phyloP scores from a whole-genome alignment of 2,797 vertebrate species.

The Rhinoraja longicauda region DNA sequence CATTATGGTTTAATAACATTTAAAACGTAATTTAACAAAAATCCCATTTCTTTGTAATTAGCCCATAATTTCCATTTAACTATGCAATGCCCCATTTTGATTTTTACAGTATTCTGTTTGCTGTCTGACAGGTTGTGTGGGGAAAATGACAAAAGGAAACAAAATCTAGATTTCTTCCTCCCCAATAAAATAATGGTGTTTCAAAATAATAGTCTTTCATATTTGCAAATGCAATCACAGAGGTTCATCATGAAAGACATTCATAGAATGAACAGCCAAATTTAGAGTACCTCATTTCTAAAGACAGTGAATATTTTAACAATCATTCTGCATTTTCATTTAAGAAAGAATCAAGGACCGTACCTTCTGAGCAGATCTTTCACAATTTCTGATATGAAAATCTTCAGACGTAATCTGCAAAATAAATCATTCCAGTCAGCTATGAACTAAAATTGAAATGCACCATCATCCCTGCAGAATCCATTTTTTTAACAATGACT shows the following conservation, averaged over 20 bases:
- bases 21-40: not conserved
- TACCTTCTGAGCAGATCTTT: conserved; percentile 29
- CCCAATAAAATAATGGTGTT: not conserved
- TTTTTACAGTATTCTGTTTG: not conserved
- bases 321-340: not conserved
- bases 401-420: not conserved
- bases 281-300: not conserved
- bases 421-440: not conserved
- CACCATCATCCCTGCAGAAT: not conserved
- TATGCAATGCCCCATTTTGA: not conserved
- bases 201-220: not conserved
- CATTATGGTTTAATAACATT: not conserved
- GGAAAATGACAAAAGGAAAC: not conserved
- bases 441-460: not conserved
- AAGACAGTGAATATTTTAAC: not conserved
- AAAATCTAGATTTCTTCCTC: not conserved
- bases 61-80: not conserved
- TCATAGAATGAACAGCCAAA: not conserved
- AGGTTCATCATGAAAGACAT: not conserved
- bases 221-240: conserved; percentile 27
- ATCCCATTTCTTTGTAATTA: not conserved
- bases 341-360: not conserved
- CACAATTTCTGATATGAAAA: not conserved
- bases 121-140: not conserved
- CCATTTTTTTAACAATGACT: not conserved